phyloP scores from a whole-genome alignment of 1,140 invertebrate genomes.

The Anoplophora glabripennis region DNA sequence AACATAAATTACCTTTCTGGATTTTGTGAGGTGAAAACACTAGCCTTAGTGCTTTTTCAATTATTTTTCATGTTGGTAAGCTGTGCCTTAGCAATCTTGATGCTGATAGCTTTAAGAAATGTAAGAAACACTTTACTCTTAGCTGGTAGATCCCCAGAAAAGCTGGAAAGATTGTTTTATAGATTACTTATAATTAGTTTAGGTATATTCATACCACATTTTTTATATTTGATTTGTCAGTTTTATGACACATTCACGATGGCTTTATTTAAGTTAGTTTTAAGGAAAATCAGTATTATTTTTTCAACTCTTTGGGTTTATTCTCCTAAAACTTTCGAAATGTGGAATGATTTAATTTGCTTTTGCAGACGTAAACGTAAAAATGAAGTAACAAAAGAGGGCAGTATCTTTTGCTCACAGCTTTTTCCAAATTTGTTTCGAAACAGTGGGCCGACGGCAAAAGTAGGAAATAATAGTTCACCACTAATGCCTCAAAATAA shows the following conservation, averaged over 20 bases:
- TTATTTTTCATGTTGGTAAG: slow-evolving; percentile 49
- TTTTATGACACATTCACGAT: slow-evolving; percentile 35
- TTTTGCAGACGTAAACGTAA: slow-evolving; percentile 17
- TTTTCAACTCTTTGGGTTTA: slow-evolving; percentile 41
- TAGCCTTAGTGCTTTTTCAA: slow-evolving; percentile 48
- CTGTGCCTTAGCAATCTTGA: slow-evolving; percentile 51
- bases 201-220: slow-evolving; percentile 37
- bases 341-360: slow-evolving; percentile 38
- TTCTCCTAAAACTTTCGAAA: slow-evolving; percentile 41
- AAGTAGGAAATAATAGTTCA: slow-evolving; percentile 10
- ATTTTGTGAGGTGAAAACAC: slow-evolving; percentile 55
- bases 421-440: slow-evolving; percentile 30
- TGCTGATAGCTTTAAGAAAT: slow-evolving; percentile 52
- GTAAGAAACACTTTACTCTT: slow-evolving; percentile 50
- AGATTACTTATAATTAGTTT: slow-evolving; percentile 56
- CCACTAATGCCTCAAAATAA: slow-evolving; percentile 12
- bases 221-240: slow-evolving; percentile 36
- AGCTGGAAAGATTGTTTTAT: slow-evolving; percentile 77
- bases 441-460: slow-evolving; percentile 5
- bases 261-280: slow-evolving; percentile 32
- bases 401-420: slow-evolving; percentile 10
- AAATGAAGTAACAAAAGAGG: slow-evolving; percentile 11
- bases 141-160: slow-evolving; percentile 63
- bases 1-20: slow-evolving; percentile 52
- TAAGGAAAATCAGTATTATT: slow-evolving; percentile 37